Conservation (phyloP, 2,888 invertebrate genomes). For the Lamellibrachia satsuma region DNA sequence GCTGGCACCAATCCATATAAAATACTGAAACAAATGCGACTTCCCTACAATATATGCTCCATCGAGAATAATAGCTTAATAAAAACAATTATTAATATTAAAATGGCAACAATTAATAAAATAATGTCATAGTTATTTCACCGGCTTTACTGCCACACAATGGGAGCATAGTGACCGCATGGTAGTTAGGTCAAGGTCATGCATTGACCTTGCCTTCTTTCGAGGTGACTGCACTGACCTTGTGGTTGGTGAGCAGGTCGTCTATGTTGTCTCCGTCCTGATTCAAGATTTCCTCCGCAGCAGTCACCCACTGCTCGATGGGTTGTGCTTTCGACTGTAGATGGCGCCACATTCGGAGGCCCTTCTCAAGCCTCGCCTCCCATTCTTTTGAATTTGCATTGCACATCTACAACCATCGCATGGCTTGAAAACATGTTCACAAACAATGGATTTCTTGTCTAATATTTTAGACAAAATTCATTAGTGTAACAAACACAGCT, state of each 20-base stretch:
- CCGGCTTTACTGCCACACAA: neutral
- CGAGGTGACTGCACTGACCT: conserved; percentile 40
- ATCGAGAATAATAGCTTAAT: no score
- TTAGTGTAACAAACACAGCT: neutral
- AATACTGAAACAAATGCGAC: no score
- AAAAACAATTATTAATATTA: no score
- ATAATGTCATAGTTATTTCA: no score
- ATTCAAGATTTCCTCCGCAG: conserved; percentile 82
- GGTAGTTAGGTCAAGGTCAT: neutral
- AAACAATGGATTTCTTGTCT: no score
- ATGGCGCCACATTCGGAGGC: conserved; percentile 84
- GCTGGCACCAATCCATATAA: no score
- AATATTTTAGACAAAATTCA: neutral
- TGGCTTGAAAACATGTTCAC: neutral
- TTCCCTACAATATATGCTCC: no score
- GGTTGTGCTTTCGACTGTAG: conserved; percentile 81
- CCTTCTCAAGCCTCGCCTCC: conserved; percentile 76
- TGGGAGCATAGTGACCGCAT: neutral
- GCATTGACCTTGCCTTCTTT: neutral
- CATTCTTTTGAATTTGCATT: conserved; percentile 58
- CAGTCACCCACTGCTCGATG: conserved; percentile 86
- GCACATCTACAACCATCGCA: conserved; percentile 44
- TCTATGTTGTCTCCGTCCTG: conserved; percentile 65
- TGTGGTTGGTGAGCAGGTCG: conserved; percentile 57
- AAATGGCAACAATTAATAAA: no score